Base-by-base conservation (phyloP, 2,888 invertebrate species). In the Pollenia griseotomentosa region DNA sequence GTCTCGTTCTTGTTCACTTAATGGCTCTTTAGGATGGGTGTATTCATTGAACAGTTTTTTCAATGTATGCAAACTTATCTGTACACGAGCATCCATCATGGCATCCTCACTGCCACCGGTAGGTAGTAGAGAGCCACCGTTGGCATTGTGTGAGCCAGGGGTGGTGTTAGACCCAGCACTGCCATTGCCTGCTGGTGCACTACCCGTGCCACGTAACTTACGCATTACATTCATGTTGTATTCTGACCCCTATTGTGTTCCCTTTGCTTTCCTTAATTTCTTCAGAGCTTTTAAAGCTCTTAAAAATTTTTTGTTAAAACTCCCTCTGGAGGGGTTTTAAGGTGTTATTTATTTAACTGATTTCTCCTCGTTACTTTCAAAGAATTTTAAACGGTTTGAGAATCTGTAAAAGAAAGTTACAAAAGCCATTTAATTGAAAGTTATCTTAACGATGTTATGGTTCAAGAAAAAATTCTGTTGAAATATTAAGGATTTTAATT, bases 31-130 rank as follows among this genome's bases (percentile, higher is more conserved):
- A 55, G 98, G 97, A 94, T 99, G 98, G 51, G 97, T 96, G 92
- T 98, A 98, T 93, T 99, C 99, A 74, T 97, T 96, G 93, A 99
- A 99, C 55, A 99, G 95, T 94, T 99, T 99, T 92, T 99, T 97
- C 71, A 99, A 95, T 92, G 99, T 99, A 96, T 98, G 98, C 82
- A 99, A 95, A 53, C 98, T 99, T 83, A 99, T 95, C 91, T 98
- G 97, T 78, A 97, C 96, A 92, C 97, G 97, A 70, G 96, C 95
- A 82, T 96, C 95, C 88, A 95, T 94, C 57, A 95, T 94, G 40
- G 95, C 94, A 53, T 85, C 85, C 19, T 85, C 82, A 61, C 77
- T 86, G 48, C 40, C 86, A 5, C 81, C 75, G 11, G 83, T 83
- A 44, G 79, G 85, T 87, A 94, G 92, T 88, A 94, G 93, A 89